Percentiles rank a stretch among this genome's conserved stretches.
Evolutionary conservation across 2,797 vertebrate species (phyloP).

Genomic region (Heteromormyrus szaboi): DNA sequence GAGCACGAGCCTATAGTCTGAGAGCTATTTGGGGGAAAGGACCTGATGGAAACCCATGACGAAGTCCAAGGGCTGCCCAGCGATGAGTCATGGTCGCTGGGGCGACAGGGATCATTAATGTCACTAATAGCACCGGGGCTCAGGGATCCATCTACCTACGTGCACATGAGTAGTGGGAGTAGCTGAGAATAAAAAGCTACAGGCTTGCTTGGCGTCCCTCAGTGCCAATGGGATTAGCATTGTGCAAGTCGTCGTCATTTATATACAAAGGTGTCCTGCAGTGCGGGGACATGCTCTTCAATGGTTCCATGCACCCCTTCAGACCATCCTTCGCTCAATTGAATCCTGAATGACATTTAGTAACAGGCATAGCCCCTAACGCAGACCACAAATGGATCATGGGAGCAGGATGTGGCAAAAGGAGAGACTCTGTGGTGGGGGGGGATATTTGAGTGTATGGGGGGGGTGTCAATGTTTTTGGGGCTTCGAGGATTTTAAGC

Average conservation of each 20-base stretch:
- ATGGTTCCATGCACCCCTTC: neutral
- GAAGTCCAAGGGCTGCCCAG: neutral
- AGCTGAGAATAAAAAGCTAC: neutral
- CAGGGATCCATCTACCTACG: neutral
- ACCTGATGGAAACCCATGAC: slow-evolving; percentile 2
- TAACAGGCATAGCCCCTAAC: neutral
- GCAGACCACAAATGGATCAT: slow-evolving; percentile 7
- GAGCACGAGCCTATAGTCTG: neutral
- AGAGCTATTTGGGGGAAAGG: neutral
- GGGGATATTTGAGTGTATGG: neutral
- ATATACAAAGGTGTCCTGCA: neutral
- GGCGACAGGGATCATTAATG: slow-evolving; percentile 1
- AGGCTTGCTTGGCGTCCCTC: neutral
- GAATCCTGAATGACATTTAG: slow-evolving; percentile 12
- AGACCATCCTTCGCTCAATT: neutral
- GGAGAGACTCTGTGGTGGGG: neutral
- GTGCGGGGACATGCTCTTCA: neutral
- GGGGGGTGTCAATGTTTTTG: neutral
- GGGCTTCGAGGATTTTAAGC: neutral
- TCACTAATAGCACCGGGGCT: neutral
- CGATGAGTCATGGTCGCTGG: neutral
- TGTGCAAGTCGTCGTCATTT: neutral
- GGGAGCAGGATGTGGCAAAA: slow-evolving; percentile 6
- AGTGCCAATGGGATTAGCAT: neutral
- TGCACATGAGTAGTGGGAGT: neutral